Evolutionary conservation across 2,113 vertebrate species (phyloP).

Genomic region (Clupea harengus): DNA sequence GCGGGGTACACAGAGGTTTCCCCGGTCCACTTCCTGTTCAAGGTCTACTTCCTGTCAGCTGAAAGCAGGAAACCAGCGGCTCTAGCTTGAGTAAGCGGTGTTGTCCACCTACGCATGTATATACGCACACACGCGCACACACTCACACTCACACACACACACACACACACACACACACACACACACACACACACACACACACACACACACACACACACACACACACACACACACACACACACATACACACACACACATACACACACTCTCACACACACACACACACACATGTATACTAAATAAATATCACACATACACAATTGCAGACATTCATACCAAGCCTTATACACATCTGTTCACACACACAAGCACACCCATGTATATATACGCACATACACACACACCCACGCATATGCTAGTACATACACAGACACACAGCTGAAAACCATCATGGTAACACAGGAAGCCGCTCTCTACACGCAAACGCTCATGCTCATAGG

Average conservation of each 20-base stretch:
- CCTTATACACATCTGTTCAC: background rate
- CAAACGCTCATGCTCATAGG: background rate
- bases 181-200: background rate
- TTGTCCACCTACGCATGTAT: constrained; percentile 1
- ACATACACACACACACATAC: background rate
- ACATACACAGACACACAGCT: constrained; percentile 26
- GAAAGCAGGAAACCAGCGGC: constrained; percentile 34
- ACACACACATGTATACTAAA: constrained; percentile 13
- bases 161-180: background rate
- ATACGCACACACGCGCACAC: constrained; percentile 38
- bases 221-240: constrained; percentile 33
- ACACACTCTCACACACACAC: background rate
- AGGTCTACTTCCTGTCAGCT: constrained; percentile 46
- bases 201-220: constrained; percentile 30
- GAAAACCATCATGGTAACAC: background rate
- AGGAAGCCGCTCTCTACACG: background rate
- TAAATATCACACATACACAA: background rate
- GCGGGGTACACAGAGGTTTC: constrained; percentile 53
- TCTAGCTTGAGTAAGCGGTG: constrained; percentile 37
- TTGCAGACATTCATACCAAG: no score
- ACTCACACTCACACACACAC: constrained; percentile 23
- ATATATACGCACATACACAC: constrained; percentile 20
- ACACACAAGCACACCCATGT: background rate
- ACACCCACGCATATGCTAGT: constrained; percentile 19
- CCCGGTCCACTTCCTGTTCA: constrained; percentile 52